phyloP scores from a whole-genome alignment of 2,797 vertebrate species.

The Apogon hyalosoma region DNA sequence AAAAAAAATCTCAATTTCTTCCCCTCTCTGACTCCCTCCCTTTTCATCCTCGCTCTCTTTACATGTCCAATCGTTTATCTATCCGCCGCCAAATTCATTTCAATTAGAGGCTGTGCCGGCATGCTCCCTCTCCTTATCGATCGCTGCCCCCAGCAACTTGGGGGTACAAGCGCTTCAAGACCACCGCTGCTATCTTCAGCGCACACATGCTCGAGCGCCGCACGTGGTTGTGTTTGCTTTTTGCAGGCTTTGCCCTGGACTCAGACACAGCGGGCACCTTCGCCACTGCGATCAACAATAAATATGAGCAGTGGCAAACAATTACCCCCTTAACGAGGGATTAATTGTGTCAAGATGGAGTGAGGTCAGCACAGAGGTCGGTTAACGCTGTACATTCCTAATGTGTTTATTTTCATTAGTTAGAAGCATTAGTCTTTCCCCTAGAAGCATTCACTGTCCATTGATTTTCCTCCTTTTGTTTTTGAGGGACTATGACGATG shows the following conservation, averaged over 20 bases:
- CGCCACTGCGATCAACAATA: conserved; percentile 80
- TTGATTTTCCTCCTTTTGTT: conserved; percentile 82
- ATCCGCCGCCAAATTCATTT: conserved; percentile 83
- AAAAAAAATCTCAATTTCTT: conserved; percentile 55
- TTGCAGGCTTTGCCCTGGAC: conserved; percentile 49
- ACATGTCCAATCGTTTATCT: conserved; percentile 80
- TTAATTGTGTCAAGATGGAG: conserved; percentile 88
- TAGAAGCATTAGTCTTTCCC: conserved; percentile 91
- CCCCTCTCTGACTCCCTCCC: conserved; percentile 39
- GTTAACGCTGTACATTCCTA: conserved; percentile 80
- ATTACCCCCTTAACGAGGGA: conserved; percentile 86
- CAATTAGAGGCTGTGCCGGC: conserved; percentile 77
- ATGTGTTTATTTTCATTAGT: conserved; percentile 91
- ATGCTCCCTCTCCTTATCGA: conserved; percentile 78
- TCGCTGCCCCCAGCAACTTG: conserved; percentile 70
- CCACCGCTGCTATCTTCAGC: conserved; percentile 51
- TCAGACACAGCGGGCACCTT: conserved; percentile 76
- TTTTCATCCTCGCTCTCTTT: conserved; percentile 60
- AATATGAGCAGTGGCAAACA: conserved; percentile 84
- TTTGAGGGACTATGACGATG: conserved; percentile 27
- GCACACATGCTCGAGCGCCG: conserved; percentile 7
- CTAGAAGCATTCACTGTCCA: conserved; percentile 87
- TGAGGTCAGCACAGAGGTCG: conserved; percentile 78
- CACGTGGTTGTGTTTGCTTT: conserved; percentile 11
- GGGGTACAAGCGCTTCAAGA: conserved; percentile 55